These are phyloP conservation scores for Trachops cirrhosus DNA, from an alignment of 2,797 vertebrate species.

Conservation along the genomic window DNA sequence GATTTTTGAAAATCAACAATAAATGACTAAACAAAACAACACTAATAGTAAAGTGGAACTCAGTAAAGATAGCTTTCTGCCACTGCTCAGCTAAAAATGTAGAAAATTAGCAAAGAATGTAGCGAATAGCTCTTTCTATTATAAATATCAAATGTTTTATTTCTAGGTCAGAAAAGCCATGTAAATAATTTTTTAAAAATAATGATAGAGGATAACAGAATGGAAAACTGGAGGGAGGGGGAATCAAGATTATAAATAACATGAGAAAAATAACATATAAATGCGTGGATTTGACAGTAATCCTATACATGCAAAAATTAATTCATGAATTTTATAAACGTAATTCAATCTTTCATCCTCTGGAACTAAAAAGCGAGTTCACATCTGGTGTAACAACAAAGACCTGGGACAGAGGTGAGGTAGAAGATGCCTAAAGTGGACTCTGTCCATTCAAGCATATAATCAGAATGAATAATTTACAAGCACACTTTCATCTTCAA, in stretches of 20 bases:
- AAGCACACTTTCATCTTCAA: constrained; percentile 78
- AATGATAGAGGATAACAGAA: not conserved
- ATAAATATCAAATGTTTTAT: constrained; percentile 38
- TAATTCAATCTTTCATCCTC: constrained; percentile 63
- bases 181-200: not conserved
- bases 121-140: not conserved
- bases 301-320: not conserved
- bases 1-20: not conserved
- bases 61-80: not conserved
- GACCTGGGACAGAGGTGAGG: constrained; percentile 55
- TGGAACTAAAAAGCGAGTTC: constrained; percentile 33
- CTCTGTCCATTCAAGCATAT: constrained; percentile 76
- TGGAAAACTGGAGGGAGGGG: not conserved
- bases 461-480: constrained; percentile 87
- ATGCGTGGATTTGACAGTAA: constrained; percentile 37
- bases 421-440: constrained; percentile 66
- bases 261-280: not conserved
- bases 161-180: constrained; percentile 19
- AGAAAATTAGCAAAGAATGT: not conserved
- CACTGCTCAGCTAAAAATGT: constrained; percentile 45
- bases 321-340: constrained; percentile 51
- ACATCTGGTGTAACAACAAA: constrained; percentile 71
- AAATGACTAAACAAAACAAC: constrained; percentile 1
- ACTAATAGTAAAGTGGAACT: not conserved
- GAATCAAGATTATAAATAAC: constrained; percentile 39